Base-by-base conservation (phyloP, 2,113 vertebrate genomes). In the Asarcornis scutulata region DNA sequence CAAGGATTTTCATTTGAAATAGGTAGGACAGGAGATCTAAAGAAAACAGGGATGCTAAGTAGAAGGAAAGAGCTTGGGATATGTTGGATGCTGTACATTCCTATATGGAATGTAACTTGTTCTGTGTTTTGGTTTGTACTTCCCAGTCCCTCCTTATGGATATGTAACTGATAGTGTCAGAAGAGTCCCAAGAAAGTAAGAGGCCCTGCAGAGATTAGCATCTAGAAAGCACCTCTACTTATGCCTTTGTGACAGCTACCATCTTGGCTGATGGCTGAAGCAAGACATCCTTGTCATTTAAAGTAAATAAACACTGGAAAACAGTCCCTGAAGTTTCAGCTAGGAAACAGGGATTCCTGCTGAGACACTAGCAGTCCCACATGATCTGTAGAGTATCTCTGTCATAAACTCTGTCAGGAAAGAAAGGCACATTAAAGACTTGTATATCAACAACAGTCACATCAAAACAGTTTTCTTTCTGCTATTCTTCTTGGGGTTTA, bases 21-120 rank as follows among this genome's bases (percentile, higher is more conserved):
- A 17, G 7, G 7, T 55, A 59, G 40, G 9, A 62, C 4, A 73
- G 16, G 34, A 80, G 12, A 9, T 53, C 48, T 86, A 16, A 16
- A 80, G 29, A 27, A 36, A 29, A 17, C 29, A n/a, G 3, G 4
- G 9, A 0, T 22, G 6, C 13, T 3, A 27, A 58, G 23, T 64
- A 36, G 48, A 69, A 72, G 31, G 34, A 60, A 83, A 56, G 0
- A 0, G 2, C 12, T 64, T 2, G 0, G 1, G 31, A 44, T 8
- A 1, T 1, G 2, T 17, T 68, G 53, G 6, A 25, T 17, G 13
- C 42, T 59, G 25, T 32, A 36, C 36, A 36, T 36, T 36, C 36
- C 6, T 21, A 21, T 36, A 23, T 31, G 15, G 40, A 18, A 7
- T 36, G 10, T 7, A 10, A 2, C 23, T 50, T 50, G 20, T 17